Evolutionary conservation across 2,113 vertebrate species (phyloP), one percentile per base, ranked within the genome.

Genomic region (Oreochromis spilurus): DNA sequence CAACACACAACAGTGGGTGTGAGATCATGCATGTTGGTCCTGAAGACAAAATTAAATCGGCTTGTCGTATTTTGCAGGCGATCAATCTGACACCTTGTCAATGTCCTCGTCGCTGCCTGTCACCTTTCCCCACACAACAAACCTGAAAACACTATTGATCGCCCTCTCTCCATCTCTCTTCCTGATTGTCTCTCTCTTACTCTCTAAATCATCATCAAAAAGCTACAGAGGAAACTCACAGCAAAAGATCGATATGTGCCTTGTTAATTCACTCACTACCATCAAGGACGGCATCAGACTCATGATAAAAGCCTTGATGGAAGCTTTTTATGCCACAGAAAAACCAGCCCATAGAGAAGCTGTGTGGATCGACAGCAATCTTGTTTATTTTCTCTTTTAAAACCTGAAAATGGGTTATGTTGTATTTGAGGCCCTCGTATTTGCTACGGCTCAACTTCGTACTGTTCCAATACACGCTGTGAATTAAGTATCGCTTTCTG

Each of bases 261-360:
- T 94, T 92, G 90, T 94, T 95, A 95, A 95, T 95, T 94, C 93
- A 93, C 92, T 91, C 88, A 84, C 91, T 83, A 16, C 80, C 86
- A 93, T 94, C 93, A 91, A 93, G 93, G 93, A 93, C 92, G 82
- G 75, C 78, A 83, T 89, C 89, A 65, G 90, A 53, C 89, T 88
- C 82, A 58, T 31, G 87, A 88, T 93, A 89, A 94, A 94, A 93
- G 91, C 89, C 84, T 83, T 62, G 90, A 93, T 90, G 91, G 88
- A 91, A 93, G 85, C 89, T 88, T 89, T 92, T 93, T 91, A 88
- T 57, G 84, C 81, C 7, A 16, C 72, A 7, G 79, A 84, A 77
- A 86, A 82, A 79, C 29, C 85, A 57, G 83, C 48, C 70, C 11
- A n/a, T 24, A 67, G 50, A 67, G 24, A 89, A 81, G 78, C 21